A percentile compares a stretch with the other conserved stretches of the same genome.
Evolutionary conservation across 2,797 vertebrate genomes (phyloP).

Genomic region (Rhinophrynus dorsalis): DNA sequence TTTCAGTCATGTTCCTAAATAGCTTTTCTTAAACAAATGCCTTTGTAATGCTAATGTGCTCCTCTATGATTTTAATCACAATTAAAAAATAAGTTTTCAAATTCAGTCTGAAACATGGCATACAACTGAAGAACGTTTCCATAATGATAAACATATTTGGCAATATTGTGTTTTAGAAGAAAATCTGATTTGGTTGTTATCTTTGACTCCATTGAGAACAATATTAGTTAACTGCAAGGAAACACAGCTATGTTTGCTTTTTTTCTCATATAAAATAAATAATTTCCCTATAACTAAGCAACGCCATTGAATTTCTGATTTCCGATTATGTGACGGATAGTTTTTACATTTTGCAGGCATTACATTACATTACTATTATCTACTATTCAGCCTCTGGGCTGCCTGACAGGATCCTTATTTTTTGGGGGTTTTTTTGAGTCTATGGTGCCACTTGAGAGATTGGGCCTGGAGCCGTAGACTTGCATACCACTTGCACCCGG

Average conservation of each 20-base stretch:
- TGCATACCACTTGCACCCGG: too few relatives aligned
- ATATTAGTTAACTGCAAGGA: background rate
- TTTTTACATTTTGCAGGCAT: too few relatives aligned
- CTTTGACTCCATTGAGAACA: background rate
- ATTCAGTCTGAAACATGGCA: background rate
- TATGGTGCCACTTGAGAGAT: too few relatives aligned
- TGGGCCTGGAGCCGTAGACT: too few relatives aligned
- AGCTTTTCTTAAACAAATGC: slow-evolving; percentile 6
- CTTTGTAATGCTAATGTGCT: slow-evolving; percentile 22
- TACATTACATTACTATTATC: too few relatives aligned
- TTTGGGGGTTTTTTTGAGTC: too few relatives aligned
- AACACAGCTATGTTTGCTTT: background rate
- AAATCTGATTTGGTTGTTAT: background rate
- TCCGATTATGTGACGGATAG: too few relatives aligned
- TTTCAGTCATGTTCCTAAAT: slow-evolving; percentile 19
- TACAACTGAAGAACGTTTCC: background rate
- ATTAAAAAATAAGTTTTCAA: background rate
- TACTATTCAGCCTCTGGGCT: too few relatives aligned
- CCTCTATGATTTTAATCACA: slow-evolving; percentile 13
- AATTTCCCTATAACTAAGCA: background rate
- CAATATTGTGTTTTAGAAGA: background rate
- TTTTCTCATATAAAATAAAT: too few relatives aligned
- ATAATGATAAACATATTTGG: slow-evolving; percentile 7
- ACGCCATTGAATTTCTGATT: background rate
- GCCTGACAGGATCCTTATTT: too few relatives aligned